phyloP scores from a whole-genome alignment of 1,140 invertebrate species.

The Rhopalosiphum maidis region DNA sequence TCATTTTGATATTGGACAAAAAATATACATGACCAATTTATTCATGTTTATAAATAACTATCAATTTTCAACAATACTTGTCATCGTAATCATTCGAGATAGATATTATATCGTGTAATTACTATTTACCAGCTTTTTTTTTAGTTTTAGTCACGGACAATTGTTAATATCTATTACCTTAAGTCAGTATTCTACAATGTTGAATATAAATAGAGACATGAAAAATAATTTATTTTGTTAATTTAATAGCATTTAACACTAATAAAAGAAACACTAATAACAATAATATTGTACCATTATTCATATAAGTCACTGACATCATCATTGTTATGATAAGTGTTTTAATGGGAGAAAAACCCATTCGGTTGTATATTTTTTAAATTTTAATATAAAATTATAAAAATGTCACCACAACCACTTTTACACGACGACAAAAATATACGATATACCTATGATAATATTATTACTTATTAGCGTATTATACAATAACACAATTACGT shows the following conservation, averaged over 20 bases:
- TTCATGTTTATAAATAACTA: not conserved
- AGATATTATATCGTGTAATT: not conserved
- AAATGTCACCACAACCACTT: not conserved
- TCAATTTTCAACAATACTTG: not conserved
- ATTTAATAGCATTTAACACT: not conserved
- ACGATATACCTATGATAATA: not conserved
- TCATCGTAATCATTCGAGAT: not conserved
- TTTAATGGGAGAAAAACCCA: too few species aligned
- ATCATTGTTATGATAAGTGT: too few species aligned
- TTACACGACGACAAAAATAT: fast-evolving
- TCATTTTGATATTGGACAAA: too few species aligned
- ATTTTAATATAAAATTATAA: not conserved
- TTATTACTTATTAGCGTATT: not conserved
- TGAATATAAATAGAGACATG: not conserved
- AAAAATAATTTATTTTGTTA: not conserved
- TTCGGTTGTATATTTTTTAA: not conserved
- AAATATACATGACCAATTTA: not conserved
- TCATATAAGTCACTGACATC: too few species aligned
- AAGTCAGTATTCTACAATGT: not conserved
- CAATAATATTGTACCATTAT: not conserved
- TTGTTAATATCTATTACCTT: not conserved
- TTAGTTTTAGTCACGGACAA: not conserved
- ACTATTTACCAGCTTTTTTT: not conserved
- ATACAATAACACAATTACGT: not conserved
- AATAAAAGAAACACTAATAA: not conserved